Evolutionary conservation across 2,888 invertebrate genomes (phyloP).

Genomic region (Nomada goodeniana): DNA sequence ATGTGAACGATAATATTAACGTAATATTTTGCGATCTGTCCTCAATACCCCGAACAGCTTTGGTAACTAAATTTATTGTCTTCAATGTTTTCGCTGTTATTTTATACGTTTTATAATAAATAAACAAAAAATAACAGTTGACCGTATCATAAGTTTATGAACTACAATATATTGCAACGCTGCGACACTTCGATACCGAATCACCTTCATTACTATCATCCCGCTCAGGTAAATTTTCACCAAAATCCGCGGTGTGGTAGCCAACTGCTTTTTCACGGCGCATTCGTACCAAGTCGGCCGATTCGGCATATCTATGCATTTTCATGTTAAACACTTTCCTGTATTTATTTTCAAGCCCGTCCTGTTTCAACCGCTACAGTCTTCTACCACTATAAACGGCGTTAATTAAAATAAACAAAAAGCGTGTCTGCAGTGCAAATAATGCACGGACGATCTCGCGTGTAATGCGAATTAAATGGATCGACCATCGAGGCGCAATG

Average conservation of each 20-base stretch:
- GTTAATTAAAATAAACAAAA: conserved; percentile 1
- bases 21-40: too few relatives aligned
- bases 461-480: conserved; percentile 12
- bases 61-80: too few relatives aligned
- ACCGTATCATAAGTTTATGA: too few relatives aligned
- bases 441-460: neutral
- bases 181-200: too few relatives aligned
- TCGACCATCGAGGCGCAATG: neutral
- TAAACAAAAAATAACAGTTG: too few relatives aligned
- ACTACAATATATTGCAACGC: too few relatives aligned
- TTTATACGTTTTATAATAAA: too few relatives aligned
- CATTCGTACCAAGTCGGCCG: neutral
- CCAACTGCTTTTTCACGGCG: conserved; percentile 3
- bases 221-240: too few relatives aligned
- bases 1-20: too few relatives aligned
- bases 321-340: neutral
- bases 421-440: neutral
- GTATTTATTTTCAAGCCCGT: neutral
- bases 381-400: neutral
- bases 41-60: too few relatives aligned
- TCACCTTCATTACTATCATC: too few relatives aligned
- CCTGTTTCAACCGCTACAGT: neutral
- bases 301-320: neutral
- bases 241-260: neutral
- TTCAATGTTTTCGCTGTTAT: too few relatives aligned